These are phyloP conservation scores for Leucophenga montana DNA, from an alignment of 2,888 invertebrate genomes.

Conservation along the genomic window DNA sequence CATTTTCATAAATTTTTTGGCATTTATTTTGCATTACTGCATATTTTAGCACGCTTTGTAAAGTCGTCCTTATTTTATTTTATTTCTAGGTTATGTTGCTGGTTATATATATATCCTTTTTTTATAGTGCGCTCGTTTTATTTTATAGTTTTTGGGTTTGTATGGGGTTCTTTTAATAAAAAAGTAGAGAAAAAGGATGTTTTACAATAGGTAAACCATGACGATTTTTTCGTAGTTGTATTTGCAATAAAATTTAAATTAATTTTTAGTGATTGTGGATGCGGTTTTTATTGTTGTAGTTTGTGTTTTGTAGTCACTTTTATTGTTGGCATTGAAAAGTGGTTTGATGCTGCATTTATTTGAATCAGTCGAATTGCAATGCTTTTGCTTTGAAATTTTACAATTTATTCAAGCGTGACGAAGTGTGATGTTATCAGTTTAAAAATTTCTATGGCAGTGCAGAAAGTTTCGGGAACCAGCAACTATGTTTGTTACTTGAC, in stretches of 20 bases:
- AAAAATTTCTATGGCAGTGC: no score
- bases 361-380: conserved; percentile 49
- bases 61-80: conserved; percentile 43
- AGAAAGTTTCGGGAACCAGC: no score
- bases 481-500: no score
- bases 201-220: conserved; percentile 12
- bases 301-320: conserved; percentile 30
- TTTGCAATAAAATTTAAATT: conserved; percentile 64
- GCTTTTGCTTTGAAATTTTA: no score
- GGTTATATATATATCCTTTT: background rate
- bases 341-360: conserved; percentile 56
- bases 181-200: no score
- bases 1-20: conserved; percentile 62
- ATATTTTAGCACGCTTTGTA: conserved; percentile 47
- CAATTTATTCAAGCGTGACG: background rate
- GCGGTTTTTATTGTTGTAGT: conserved; percentile 47
- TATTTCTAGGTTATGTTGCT: conserved; percentile 32
- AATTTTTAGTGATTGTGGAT: conserved; percentile 67
- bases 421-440: no score
- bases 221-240: conserved; percentile 8
- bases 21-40: conserved; percentile 33
- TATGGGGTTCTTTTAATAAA: background rate
- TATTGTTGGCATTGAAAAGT: conserved; percentile 44
- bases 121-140: background rate
- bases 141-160: conserved; percentile 25